Base-by-base conservation (phyloP, 2,888 invertebrate species). In the Pherbina coryleti region DNA sequence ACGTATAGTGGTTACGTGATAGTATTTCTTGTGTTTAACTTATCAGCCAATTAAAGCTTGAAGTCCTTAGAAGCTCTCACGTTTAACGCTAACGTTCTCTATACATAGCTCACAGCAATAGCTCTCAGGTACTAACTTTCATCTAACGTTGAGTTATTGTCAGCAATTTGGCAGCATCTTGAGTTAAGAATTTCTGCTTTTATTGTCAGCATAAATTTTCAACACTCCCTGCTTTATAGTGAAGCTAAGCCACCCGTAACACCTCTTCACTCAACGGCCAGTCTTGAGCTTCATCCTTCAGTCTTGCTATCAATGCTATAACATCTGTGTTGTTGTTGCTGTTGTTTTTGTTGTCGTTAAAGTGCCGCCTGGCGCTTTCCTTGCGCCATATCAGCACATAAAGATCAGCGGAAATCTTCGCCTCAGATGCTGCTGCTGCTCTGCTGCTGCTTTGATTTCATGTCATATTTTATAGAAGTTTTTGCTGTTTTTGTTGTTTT, bases 341-440 rank as follows among this genome's bases (percentile, higher is more conserved):
- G 31, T 55, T 66, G 44, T 62, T 75, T 53, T 22, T 57, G 70
- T 57, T 70, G 62, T 49, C 37, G 51, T 70, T 72, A 57, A 72
- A 72, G 57, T 72, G 72, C 72, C 72, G 72, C 76, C 69, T 76
- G 76, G 76, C 76, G 76, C 76, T 76, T 76, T 76, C 76, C 60
- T 76, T 70, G 69, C 70, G 31, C 22, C 62, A 62, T 70, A 76
- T 76, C 69, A 53, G 25, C 62, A n/a, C 14, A 25, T 62, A 14
- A 8, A 60, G 62, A 69, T 70, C 76, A 64, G 76, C 76, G 76
- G 76, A 76, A 76, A 69, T 76, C 76, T 70, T 44, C 57, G 70
- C 62, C 53, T 55, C 51, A 28, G 64, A 73, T 73, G 74, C 22
- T 31, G 62, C 51, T 28, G 49, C 22, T 62, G 49, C 37, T 37